Percentiles rank a stretch among this genome's conserved stretches.
These are phyloP conservation scores for Nomada fucata DNA, from an alignment of 2,888 invertebrate genomes.

Conservation along the genomic window DNA sequence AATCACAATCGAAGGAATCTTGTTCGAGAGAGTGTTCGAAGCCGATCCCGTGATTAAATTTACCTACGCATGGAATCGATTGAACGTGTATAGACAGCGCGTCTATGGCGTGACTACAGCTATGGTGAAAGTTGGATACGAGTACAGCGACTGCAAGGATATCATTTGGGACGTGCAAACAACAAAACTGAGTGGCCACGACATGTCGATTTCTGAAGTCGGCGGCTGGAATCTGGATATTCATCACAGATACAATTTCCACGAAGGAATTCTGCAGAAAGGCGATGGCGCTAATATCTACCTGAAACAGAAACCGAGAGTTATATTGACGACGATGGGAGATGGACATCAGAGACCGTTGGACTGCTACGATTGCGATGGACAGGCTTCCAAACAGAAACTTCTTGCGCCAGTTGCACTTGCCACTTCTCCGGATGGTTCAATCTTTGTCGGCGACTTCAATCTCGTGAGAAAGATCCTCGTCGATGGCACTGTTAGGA, in stretches of 20 bases:
- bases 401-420: conserved; percentile 96
- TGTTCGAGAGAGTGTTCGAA: conserved; percentile 96
- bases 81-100: conserved; percentile 97
- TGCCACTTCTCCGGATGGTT: conserved; percentile 96
- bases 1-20: conserved; percentile 97
- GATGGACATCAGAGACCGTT: conserved; percentile 95
- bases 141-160: conserved; percentile 95
- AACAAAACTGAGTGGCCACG: conserved; percentile 97
- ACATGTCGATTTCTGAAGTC: conserved; percentile 98
- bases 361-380: conserved; percentile 93
- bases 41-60: conserved; percentile 98
- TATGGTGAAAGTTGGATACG: conserved; percentile 97
- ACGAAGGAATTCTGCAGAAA: conserved; percentile 98
- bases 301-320: conserved; percentile 95
- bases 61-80: conserved; percentile 98
- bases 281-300: conserved; percentile 99
- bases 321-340: conserved; percentile 96
- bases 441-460: conserved; percentile 97
- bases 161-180: conserved; percentile 98
- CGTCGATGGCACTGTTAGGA: conserved; percentile 93
- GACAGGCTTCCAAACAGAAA: conserved; percentile 91
- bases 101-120: conserved; percentile 98
- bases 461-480: conserved; percentile 95
- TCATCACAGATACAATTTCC: conserved; percentile 98
- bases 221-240: conserved; percentile 99